These are phyloP conservation scores for Automeris io DNA, from an alignment of 2,888 invertebrate species.

Conservation along the genomic window DNA sequence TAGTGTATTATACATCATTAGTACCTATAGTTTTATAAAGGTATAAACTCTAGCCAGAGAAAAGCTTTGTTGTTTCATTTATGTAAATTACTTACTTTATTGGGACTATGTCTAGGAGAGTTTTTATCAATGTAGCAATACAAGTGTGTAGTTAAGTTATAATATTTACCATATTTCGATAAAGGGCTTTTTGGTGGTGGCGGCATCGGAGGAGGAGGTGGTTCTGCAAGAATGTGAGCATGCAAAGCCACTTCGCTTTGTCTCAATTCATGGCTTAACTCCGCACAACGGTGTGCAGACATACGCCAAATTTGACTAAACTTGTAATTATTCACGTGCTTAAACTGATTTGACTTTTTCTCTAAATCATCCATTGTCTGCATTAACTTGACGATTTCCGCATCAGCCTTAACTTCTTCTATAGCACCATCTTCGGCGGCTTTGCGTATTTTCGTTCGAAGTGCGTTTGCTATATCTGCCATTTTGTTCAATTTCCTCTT, in stretches of 20 bases:
- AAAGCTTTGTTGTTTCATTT: no score
- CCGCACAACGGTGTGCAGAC: slow-evolving; percentile 42
- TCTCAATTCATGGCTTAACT: slow-evolving; percentile 39
- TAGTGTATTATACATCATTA: no score
- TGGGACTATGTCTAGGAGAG: no score
- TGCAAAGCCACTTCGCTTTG: slow-evolving; percentile 58
- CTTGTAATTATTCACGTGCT: slow-evolving; percentile 79
- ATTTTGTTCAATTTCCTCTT: slow-evolving; percentile 86
- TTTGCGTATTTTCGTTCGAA: slow-evolving; percentile 80
- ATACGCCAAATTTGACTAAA: slow-evolving; percentile 72
- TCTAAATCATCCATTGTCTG: slow-evolving; percentile 82
- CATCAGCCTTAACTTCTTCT: slow-evolving; percentile 81
- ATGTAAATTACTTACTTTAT: no score
- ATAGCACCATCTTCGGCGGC: slow-evolving; percentile 80
- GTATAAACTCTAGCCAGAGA: neutral
- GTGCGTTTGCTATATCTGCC: slow-evolving; percentile 81
- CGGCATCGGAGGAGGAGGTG: slow-evolving; percentile 51
- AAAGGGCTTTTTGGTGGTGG: slow-evolving; percentile 50
- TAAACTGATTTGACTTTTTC: slow-evolving; percentile 82
- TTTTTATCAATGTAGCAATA: neutral
- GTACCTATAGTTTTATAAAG: neutral
- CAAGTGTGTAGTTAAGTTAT: neutral
- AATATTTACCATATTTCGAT: slow-evolving; percentile 36
- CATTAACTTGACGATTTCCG: slow-evolving; percentile 82
- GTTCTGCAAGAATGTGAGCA: slow-evolving; percentile 60